Conservation (phyloP, 2,888 invertebrate species). For the Cremastinae sp. region DNA sequence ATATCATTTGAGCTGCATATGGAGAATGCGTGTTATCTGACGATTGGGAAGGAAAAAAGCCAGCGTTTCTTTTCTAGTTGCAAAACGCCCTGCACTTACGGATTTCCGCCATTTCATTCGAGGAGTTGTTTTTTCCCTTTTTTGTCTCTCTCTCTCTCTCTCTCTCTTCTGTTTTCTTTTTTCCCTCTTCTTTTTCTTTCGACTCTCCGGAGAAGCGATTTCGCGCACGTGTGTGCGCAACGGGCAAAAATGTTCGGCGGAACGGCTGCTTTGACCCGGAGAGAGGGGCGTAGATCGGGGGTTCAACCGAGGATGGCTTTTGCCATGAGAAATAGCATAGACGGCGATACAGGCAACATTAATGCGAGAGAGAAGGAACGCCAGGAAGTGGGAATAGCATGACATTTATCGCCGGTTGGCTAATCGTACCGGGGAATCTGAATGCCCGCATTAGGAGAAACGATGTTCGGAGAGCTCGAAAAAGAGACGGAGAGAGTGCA, state of each 20-base stretch:
- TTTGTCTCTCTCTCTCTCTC: neutral
- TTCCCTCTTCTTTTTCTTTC: neutral
- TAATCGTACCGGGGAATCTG: slow-evolving; percentile 73
- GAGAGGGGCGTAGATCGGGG: slow-evolving; percentile 11
- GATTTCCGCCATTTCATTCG: slow-evolving; percentile 24
- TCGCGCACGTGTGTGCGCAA: neutral
- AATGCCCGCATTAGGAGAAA: slow-evolving; percentile 67
- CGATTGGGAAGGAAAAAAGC: slow-evolving; percentile 13
- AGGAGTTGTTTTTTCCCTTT: slow-evolving; percentile 26
- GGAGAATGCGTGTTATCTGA: slow-evolving; percentile 16
- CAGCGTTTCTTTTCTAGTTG: slow-evolving; percentile 3
- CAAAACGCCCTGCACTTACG: slow-evolving; percentile 15
- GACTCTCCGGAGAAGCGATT: slow-evolving; percentile 8
- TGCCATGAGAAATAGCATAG: slow-evolving; percentile 31
- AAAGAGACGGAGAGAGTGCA: slow-evolving; percentile 48
- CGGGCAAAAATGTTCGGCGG: slow-evolving; percentile 20
- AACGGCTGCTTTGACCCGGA: neutral
- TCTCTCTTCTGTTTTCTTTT: neutral
- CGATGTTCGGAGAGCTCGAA: slow-evolving; percentile 19
- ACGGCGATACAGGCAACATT: slow-evolving; percentile 19
- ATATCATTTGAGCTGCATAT: slow-evolving; percentile 32
- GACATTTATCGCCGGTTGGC: slow-evolving; percentile 70
- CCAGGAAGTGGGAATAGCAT: slow-evolving; percentile 29
- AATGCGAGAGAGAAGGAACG: neutral
- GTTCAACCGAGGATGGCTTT: slow-evolving; percentile 25